phyloP scores from a whole-genome alignment of 2,113 vertebrate species.

The Rhynchopsitta pachyrhyncha region DNA sequence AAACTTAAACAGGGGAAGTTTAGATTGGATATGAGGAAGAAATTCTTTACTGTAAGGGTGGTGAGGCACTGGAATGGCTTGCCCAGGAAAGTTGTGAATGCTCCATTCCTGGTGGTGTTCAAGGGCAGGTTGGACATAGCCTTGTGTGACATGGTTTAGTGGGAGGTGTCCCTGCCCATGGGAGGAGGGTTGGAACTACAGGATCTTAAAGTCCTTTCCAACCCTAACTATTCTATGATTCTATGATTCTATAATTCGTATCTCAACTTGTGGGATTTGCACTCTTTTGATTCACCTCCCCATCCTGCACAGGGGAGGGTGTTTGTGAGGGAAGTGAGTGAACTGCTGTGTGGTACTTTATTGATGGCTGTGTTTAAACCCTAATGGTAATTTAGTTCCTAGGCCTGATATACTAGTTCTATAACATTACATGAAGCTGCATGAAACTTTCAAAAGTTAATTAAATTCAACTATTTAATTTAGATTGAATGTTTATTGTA shows the following conservation, averaged over 20 bases:
- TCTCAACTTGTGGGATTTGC: neutral
- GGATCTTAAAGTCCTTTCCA: no score
- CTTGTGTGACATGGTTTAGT: no score
- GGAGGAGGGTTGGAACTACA: no score
- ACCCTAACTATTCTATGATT: no score
- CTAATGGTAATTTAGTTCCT: neutral
- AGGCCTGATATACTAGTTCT: neutral
- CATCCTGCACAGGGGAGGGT: neutral
- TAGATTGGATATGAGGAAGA: no score
- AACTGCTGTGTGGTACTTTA: neutral
- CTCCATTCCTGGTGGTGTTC: no score
- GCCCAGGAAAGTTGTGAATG: no score
- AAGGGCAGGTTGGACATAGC: no score
- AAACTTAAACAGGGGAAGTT: no score
- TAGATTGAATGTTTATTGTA: slow-evolving; percentile 58
- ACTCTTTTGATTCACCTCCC: neutral
- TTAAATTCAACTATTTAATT: slow-evolving; percentile 61
- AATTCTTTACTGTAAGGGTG: no score
- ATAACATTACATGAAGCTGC: neutral
- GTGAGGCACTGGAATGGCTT: no score
- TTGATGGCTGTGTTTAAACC: neutral
- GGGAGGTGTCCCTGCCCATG: no score
- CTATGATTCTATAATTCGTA: neutral
- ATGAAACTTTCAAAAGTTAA: slow-evolving; percentile 33
- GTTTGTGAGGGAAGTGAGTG: neutral